Evolutionary conservation across 2,113 vertebrate species (phyloP).

Genomic region (Struthidea cinerea): DNA sequence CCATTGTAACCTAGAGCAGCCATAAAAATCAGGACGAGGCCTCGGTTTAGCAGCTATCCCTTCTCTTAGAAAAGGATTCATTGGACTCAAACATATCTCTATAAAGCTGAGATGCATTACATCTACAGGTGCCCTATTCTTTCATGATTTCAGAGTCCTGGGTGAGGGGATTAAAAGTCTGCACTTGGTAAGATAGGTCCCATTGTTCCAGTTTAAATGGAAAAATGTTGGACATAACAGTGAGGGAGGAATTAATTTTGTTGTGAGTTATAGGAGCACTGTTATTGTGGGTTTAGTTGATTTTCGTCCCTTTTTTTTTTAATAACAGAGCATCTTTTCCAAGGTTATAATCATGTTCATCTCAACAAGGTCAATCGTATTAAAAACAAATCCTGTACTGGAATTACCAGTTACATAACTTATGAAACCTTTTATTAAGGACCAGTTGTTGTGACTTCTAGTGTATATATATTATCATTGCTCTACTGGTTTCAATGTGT

Average conservation of each 20-base stretch:
- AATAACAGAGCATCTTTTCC: not conserved
- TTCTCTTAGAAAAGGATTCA: not conserved
- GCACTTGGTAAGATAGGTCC: not conserved
- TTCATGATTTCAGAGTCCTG: not conserved
- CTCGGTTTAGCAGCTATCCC: not conserved
- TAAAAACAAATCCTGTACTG: slow-evolving; percentile 21
- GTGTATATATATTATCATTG: not conserved
- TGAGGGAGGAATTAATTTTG: not conserved
- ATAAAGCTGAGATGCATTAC: not conserved
- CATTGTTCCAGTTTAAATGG: not conserved
- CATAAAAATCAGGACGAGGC: not conserved
- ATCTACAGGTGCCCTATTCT: not conserved
- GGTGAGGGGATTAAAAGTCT: not conserved
- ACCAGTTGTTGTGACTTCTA: not conserved
- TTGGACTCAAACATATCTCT: not conserved
- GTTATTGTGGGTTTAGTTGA: not conserved
- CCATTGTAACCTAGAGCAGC: not conserved
- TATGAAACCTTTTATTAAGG: slow-evolving; percentile 12
- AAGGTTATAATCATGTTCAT: not conserved
- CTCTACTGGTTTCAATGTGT: not conserved
- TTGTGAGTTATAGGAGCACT: not conserved
- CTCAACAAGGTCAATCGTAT: not conserved
- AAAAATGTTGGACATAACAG: not conserved
- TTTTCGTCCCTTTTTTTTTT: not conserved
- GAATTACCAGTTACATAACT: slow-evolving; percentile 45